Conservation (phyloP, 1,140 invertebrate genomes). For the Drosophila murphyi region DNA sequence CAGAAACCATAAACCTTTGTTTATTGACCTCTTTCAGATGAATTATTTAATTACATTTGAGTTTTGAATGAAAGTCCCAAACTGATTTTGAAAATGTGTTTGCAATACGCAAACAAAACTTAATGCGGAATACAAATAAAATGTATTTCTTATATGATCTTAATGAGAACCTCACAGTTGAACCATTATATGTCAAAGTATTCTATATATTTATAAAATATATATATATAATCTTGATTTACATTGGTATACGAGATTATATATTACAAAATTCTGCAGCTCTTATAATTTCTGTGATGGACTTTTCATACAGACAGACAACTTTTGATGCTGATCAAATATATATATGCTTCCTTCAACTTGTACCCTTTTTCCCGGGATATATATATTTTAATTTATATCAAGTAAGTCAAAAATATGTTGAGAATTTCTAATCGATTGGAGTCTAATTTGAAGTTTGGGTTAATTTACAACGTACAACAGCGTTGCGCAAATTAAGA, state of each 20-base stretch:
- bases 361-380: too few species aligned
- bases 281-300: too few species aligned
- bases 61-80: neutral
- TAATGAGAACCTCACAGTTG: neutral
- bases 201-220: neutral
- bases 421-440: neutral
- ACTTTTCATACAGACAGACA: too few species aligned
- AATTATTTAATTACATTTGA: constrained; percentile 32
- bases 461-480: neutral
- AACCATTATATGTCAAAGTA: neutral
- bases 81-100: constrained; percentile 24
- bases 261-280: too few species aligned
- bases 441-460: neutral
- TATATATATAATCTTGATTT: too few species aligned
- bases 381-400: too few species aligned
- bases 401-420: too few species aligned
- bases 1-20: constrained; percentile 44
- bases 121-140: constrained; percentile 4
- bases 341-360: too few species aligned
- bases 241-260: too few species aligned
- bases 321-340: too few species aligned
- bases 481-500: neutral
- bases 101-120: constrained; percentile 20
- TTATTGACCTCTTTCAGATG: constrained; percentile 24
- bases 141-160: neutral